A percentile compares a stretch with the other conserved stretches of the same genome.
Conservation (phyloP, 2,888 invertebrate species). For the Lasioglossum oenotherae region DNA sequence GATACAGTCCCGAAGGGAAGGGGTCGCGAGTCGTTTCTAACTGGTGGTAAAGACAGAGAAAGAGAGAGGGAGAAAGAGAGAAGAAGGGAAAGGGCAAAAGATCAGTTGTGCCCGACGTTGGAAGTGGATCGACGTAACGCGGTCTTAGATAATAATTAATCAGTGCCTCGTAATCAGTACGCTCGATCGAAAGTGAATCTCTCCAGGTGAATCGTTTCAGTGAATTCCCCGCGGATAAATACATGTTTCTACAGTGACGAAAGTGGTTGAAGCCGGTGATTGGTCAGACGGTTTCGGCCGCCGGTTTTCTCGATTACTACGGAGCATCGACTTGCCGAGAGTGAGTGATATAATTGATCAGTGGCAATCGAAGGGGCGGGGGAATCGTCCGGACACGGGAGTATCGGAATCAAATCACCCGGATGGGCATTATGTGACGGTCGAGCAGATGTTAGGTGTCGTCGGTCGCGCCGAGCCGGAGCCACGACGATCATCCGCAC, state of each 20-base stretch:
- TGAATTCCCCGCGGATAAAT: slow-evolving; percentile 24
- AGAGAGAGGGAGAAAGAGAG: not conserved
- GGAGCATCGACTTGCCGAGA: slow-evolving; percentile 1
- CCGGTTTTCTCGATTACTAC: not conserved
- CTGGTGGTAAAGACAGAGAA: not conserved
- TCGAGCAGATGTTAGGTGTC: slow-evolving; percentile 75
- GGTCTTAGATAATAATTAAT: slow-evolving; percentile 5
- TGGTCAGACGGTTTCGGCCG: slow-evolving; percentile 50
- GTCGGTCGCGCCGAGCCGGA: slow-evolving; percentile 69
- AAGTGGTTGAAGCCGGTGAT: slow-evolving; percentile 62
- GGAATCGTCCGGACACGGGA: not conserved
- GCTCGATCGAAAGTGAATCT: slow-evolving; percentile 49
- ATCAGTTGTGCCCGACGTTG: not conserved
- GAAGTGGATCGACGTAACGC: slow-evolving; percentile 15
- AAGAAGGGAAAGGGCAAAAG: not conserved
- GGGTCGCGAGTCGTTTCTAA: not conserved
- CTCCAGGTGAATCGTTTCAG: slow-evolving; percentile 42
- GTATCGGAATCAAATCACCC: slow-evolving; percentile 6
- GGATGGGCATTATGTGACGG: slow-evolving; percentile 55
- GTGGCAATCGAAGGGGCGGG: slow-evolving; percentile 17
- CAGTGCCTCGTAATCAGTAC: slow-evolving; percentile 36
- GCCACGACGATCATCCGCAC: slow-evolving; percentile 68
- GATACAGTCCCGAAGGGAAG: slow-evolving; percentile 17
- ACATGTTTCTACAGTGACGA: slow-evolving; percentile 30
- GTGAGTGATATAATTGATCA: slow-evolving; percentile 30